Conservation (phyloP, 1,140 invertebrate species). For the Heterodera carotae region DNA sequence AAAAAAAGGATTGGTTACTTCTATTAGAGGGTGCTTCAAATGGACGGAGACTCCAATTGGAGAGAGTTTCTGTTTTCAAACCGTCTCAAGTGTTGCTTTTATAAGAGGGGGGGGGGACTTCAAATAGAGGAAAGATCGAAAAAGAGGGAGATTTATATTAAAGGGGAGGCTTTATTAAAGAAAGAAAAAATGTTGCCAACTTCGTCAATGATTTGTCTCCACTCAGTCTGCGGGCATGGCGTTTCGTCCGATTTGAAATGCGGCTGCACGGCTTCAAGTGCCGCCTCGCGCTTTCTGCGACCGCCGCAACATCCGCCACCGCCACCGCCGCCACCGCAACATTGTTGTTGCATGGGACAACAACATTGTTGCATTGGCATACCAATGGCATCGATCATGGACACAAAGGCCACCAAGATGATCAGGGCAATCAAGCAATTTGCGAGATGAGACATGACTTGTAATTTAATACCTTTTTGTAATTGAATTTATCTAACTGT, state of each 20-base stretch:
- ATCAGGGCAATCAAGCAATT: not conserved
- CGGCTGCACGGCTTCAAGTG: constrained; percentile 21
- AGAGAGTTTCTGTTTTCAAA: too few relatives aligned
- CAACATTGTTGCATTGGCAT: constrained; percentile 1
- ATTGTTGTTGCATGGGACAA: not conserved
- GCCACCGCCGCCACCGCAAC: not conserved
- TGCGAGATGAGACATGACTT: not conserved
- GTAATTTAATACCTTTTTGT: too few relatives aligned
- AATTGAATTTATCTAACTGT: too few relatives aligned
- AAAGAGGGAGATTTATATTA: too few relatives aligned
- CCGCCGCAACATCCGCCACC: constrained; percentile 13
- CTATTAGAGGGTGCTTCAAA: too few relatives aligned
- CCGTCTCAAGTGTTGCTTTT: too few relatives aligned
- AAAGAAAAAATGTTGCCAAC: too few relatives aligned
- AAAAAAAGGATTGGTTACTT: too few relatives aligned
- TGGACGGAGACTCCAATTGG: too few relatives aligned
- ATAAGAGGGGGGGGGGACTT: too few relatives aligned
- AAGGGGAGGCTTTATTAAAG: too few relatives aligned
- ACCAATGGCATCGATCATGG: not conserved
- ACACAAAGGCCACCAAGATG: not conserved
- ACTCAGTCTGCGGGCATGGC: constrained; percentile 33
- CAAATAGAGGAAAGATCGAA: too few relatives aligned
- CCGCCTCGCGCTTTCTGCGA: constrained; percentile 18
- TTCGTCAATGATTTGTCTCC: constrained; percentile 30
- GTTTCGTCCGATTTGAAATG: constrained; percentile 25